Evolutionary conservation across 2,113 vertebrate species (phyloP).

Genomic region (Aptenodytes forsteri): DNA sequence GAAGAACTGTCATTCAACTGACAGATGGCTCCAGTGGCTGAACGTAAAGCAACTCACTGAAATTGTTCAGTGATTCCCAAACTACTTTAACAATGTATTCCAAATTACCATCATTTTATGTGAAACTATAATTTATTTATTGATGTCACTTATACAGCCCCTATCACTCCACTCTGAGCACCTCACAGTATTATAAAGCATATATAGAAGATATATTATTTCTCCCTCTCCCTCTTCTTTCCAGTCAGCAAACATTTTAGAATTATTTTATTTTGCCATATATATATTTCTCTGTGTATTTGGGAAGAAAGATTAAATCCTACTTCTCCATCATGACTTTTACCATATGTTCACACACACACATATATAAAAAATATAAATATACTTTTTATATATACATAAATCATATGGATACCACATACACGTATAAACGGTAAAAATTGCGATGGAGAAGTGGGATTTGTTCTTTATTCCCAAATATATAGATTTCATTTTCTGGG

Average conservation of each 20-base stretch:
- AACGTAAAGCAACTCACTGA: not conserved
- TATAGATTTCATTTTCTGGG: not conserved
- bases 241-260: not conserved
- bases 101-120: conserved; percentile 17
- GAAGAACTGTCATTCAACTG: not conserved
- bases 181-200: not conserved
- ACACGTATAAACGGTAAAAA: not conserved
- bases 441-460: not conserved
- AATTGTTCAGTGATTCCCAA: not conserved
- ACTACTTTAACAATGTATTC: not conserved
- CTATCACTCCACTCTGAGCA: not conserved
- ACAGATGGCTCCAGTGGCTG: not conserved
- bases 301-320: not conserved
- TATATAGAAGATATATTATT: not conserved
- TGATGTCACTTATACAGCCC: not conserved
- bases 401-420: not conserved
- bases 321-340: not conserved
- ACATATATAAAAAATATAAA: not conserved
- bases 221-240: not conserved
- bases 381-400: not conserved
- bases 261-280: not conserved
- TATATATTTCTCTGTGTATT: not conserved
- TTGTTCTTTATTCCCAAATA: not conserved
- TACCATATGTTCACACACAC: not conserved
- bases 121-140: conserved; percentile 6